Conservation (phyloP, 2,797 vertebrate species). For the Sebastes hubbsi region DNA sequence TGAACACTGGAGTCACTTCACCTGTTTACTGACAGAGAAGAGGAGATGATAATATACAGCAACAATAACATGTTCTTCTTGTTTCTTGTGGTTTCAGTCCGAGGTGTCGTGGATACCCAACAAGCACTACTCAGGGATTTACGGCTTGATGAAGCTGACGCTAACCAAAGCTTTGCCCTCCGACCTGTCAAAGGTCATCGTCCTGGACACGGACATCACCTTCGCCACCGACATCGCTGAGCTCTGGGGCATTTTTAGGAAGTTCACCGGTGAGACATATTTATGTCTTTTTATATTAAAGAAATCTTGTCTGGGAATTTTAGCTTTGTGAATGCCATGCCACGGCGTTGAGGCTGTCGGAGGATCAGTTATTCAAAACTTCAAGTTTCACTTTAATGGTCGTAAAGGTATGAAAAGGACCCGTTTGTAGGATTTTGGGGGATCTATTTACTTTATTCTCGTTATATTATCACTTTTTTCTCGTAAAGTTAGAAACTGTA, state of each 20-base stretch:
- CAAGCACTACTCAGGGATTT: slow-evolving; percentile 98
- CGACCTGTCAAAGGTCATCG: slow-evolving; percentile 92
- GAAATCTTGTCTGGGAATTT: not conserved
- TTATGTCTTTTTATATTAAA: not conserved
- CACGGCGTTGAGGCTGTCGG: no score
- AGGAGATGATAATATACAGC: not conserved
- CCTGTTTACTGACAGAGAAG: not conserved
- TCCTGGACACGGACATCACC: slow-evolving; percentile 97
- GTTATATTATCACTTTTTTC: no score
- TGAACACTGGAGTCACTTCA: not conserved
- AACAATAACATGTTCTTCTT: not conserved
- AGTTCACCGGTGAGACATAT: slow-evolving; percentile 88
- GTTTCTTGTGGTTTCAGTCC: slow-evolving; percentile 77
- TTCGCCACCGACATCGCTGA: slow-evolving; percentile 97
- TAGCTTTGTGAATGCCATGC: no score
- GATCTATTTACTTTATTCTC: not conserved
- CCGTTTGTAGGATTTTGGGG: rapidly evolving
- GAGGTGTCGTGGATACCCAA: slow-evolving; percentile 98
- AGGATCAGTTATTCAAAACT: no score
- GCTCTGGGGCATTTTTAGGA: slow-evolving; percentile 94
- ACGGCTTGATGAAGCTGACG: slow-evolving; percentile 96
- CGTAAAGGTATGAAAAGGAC: no score
- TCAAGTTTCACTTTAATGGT: no score
- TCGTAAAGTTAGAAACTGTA: no score
- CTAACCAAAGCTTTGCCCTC: slow-evolving; percentile 90